These are phyloP conservation scores for Macaca nemestrina DNA, from an alignment of 2,113 vertebrate species.

Conservation along the genomic window DNA sequence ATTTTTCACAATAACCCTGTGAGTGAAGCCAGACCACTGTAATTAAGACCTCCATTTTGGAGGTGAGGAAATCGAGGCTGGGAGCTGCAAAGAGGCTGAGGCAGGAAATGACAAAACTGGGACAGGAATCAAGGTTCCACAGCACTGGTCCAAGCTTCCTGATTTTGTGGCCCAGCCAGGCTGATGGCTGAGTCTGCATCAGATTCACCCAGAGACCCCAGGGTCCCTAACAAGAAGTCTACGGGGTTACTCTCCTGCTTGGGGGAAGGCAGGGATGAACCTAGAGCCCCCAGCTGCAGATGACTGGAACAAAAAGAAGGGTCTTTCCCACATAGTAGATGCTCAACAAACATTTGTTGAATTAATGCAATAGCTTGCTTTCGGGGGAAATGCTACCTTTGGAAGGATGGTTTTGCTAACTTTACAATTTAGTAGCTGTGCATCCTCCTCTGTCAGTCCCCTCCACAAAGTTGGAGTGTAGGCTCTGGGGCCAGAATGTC, in stretches of 20 bases:
- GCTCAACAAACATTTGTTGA: neutral
- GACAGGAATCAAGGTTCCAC: neutral
- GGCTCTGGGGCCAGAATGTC: neutral
- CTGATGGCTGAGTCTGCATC: neutral
- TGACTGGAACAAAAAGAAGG: neutral
- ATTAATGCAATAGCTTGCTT: neutral
- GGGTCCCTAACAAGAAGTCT: neutral
- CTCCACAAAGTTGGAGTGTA: neutral
- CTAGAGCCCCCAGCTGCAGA: rapidly evolving
- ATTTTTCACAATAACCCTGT: neutral
- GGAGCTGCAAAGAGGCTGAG: neutral
- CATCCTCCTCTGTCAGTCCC: too few species aligned
- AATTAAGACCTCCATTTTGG: neutral
- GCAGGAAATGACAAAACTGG: neutral
- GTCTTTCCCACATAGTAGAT: rapidly evolving
- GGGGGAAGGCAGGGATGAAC: neutral
- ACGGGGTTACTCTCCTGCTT: neutral
- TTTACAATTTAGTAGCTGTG: neutral
- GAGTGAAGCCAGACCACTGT: neutral
- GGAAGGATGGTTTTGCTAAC: neutral
- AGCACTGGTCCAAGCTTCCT: neutral
- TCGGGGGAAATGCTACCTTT: neutral
- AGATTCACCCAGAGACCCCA: neutral
- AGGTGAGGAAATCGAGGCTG: neutral
- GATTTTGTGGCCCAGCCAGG: neutral